Percentiles rank a stretch among this genome's conserved stretches.
These are phyloP conservation scores for Drosophila paramelanica DNA, from an alignment of 2,888 invertebrate species.

Conservation along the genomic window DNA sequence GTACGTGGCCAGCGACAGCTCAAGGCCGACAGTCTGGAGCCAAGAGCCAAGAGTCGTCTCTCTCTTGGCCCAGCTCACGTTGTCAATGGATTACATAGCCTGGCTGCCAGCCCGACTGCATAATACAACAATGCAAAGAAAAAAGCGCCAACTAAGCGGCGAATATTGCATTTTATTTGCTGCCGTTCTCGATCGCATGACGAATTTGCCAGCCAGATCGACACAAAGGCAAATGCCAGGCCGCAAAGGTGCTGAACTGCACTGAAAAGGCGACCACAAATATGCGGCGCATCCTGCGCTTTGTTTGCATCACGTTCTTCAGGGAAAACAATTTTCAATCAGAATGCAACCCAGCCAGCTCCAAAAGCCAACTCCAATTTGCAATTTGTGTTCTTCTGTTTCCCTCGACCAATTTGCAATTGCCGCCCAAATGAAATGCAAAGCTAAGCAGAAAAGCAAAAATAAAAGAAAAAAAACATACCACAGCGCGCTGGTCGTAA, in stretches of 20 bases:
- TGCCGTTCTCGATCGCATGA: slow-evolving; percentile 64
- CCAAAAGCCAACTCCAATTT: slow-evolving; percentile 39
- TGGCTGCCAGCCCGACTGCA: slow-evolving; percentile 31
- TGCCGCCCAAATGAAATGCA: slow-evolving; percentile 69
- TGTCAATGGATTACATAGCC: slow-evolving; percentile 42
- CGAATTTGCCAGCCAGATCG: slow-evolving; percentile 53
- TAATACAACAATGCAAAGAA: slow-evolving; percentile 59
- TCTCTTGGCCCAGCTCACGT: slow-evolving; percentile 11
- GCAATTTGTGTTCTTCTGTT: slow-evolving; percentile 40
- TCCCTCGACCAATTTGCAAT: slow-evolving; percentile 66
- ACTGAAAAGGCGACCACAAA: slow-evolving; percentile 55
- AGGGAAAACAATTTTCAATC: slow-evolving; percentile 79
- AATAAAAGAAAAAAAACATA: slow-evolving; percentile 24
- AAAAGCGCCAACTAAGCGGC: slow-evolving; percentile 78
- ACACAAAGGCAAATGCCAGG: slow-evolving; percentile 44
- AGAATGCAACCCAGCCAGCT: slow-evolving; percentile 50
- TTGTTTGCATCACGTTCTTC: slow-evolving; percentile 66
- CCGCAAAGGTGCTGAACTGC: slow-evolving; percentile 45
- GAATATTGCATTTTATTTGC: slow-evolving; percentile 64
- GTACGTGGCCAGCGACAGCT: slow-evolving; percentile 76
- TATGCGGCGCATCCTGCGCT: slow-evolving; percentile 60
- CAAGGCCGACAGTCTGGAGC: slow-evolving; percentile 71
- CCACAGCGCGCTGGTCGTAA: slow-evolving; percentile 42
- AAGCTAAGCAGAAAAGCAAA: slow-evolving; percentile 58
- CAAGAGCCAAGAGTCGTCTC: slow-evolving; percentile 6